A percentile compares a stretch with the other conserved stretches of the same genome.
Conservation (phyloP, 2,888 invertebrate genomes). For the Parthenolecanium corni region DNA sequence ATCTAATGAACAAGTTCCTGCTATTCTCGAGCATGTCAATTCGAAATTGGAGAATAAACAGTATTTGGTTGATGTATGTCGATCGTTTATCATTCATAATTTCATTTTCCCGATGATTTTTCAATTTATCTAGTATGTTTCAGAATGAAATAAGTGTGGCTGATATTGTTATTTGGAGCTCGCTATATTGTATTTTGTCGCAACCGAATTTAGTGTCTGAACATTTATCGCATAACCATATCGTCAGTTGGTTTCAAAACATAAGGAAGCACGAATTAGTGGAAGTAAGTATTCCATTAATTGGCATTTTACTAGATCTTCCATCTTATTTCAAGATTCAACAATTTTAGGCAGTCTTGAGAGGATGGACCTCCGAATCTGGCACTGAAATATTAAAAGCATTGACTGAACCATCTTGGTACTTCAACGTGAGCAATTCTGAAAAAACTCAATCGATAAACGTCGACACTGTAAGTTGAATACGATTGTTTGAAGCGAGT, state of each 20-base stretch:
- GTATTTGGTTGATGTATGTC: conserved; percentile 4
- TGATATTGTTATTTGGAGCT: conserved; percentile 62
- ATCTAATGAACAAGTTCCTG: neutral
- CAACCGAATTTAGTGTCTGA: conserved; percentile 48
- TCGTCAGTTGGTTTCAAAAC: conserved; percentile 51
- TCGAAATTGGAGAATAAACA: neutral
- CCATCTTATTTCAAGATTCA: neutral
- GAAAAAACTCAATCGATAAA: neutral
- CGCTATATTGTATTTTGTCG: conserved; percentile 52
- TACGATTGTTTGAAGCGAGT: too few relatives aligned
- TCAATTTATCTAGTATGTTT: neutral
- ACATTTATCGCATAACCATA: conserved; percentile 45
- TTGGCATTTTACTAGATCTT: neutral
- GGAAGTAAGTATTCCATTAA: conserved; percentile 41
- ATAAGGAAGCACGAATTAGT: conserved; percentile 47
- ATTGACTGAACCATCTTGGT: conserved; percentile 1
- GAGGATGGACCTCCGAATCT: neutral
- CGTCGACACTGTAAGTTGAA: neutral
- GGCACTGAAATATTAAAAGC: neutral
- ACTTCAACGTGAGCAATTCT: neutral
- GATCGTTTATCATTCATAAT: neutral
- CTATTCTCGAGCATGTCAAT: neutral
- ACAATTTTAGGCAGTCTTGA: neutral
- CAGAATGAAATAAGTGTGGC: conserved; percentile 43
- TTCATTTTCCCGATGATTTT: neutral